These are phyloP conservation scores for Helicoverpa armigera DNA, from an alignment of 1,140 invertebrate genomes.

Conservation along the genomic window DNA sequence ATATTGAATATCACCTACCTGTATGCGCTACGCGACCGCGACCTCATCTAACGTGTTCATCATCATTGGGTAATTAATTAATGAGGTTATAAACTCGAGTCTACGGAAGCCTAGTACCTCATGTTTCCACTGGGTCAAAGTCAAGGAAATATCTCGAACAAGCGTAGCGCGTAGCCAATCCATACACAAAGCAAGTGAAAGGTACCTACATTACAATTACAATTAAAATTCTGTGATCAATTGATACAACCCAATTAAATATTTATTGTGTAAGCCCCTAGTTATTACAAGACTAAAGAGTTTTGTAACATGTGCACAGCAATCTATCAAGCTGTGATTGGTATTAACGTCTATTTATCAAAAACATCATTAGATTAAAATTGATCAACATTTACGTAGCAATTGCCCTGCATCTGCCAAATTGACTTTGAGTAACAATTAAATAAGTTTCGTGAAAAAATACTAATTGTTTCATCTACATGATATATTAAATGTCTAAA, in stretches of 20 bases:
- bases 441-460: conserved; percentile 9
- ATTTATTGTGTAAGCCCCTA: conserved; percentile 78
- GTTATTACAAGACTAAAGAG: conserved; percentile 72
- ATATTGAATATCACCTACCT: too few species aligned
- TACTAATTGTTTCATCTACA: conserved; percentile 3
- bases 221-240: conserved; percentile 77
- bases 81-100: background rate
- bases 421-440: background rate
- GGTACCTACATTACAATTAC: conserved; percentile 69
- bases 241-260: conserved; percentile 82
- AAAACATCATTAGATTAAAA: conserved; percentile 54
- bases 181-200: conserved; percentile 60
- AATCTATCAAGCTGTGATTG: conserved; percentile 69
- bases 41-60: too few species aligned
- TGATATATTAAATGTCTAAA: background rate
- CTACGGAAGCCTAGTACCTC: background rate
- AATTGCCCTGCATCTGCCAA: background rate
- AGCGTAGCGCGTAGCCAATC: background rate
- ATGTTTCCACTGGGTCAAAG: background rate
- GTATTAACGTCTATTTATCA: conserved; percentile 57
- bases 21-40: too few species aligned
- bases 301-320: conserved; percentile 71
- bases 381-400: conserved; percentile 30
- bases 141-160: conserved; percentile 9
- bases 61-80: too few species aligned